Percentiles rank a stretch among this genome's conserved stretches.
phyloP scores from a whole-genome alignment of 2,797 vertebrate genomes.

The Cyclopterus lumpus region DNA sequence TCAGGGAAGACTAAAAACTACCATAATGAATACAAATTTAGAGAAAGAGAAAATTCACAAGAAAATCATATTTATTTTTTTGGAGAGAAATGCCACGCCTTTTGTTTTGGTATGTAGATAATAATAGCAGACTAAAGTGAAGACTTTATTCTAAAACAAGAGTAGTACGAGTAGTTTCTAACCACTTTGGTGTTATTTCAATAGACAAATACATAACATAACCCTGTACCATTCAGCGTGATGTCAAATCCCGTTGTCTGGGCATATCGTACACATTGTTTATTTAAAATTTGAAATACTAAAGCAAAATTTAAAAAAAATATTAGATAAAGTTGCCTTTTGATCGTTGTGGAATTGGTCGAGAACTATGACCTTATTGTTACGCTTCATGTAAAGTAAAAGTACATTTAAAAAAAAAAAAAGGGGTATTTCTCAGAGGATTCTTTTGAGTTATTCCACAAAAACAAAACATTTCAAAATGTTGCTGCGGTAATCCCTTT shows the following conservation, averaged over 20 bases:
- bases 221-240: accelerated
- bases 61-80: not conserved
- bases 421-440: too few relatives aligned
- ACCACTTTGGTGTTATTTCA: too few relatives aligned
- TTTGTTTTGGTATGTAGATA: not conserved
- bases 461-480: too few relatives aligned
- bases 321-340: not conserved
- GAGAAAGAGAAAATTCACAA: not conserved
- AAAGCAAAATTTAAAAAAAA: not conserved
- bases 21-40: not conserved
- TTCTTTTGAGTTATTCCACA: too few relatives aligned
- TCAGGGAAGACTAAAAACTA: not conserved
- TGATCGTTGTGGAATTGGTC: not conserved
- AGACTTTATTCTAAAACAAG: not conserved
- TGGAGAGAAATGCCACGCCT: not conserved
- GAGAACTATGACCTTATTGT: not conserved
- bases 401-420: too few relatives aligned
- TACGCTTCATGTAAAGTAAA: too few relatives aligned
- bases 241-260: too few relatives aligned
- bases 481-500: not conserved
- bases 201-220: not conserved
- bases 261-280: not conserved
- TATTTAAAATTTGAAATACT: not conserved
- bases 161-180: too few relatives aligned
- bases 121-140: not conserved